Base-by-base conservation (phyloP, 1,140 invertebrate genomes). In the Phenacoccus solenopsis region DNA sequence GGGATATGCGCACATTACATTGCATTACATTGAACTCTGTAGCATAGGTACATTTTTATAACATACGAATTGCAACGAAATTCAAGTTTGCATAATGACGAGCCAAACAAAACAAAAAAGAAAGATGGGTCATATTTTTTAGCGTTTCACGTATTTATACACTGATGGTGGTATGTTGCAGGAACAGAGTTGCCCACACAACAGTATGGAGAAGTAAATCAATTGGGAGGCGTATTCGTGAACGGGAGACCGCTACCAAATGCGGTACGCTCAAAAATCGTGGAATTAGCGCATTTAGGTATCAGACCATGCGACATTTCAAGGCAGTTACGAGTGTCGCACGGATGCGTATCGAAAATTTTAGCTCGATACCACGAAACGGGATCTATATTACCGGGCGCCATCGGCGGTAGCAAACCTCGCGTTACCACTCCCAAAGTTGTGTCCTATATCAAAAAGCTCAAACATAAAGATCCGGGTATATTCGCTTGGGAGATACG, bases 321-420 rank as follows among this genome's bases (percentile, higher is more conserved):
- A 20, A 82, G 95, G 32, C 93, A 96, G 78, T 81, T 98, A 56
- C 84, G 93, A 1, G 94, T 98, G 3, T 94, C 91, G 27, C 94
- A 98, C 80, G 95, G 95, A 30, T 98, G 94, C 80, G 94, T 98
- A 0, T 94, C 90, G 73, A 98, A 98, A 81, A 98, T 98, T 75
- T 81, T 95, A 56, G 90, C 91, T 4, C 82, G 91, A 3, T 96
- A 90, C 71, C 88, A 93, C 78, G 91, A 94, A 78, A 91, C 88
- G 0, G 95, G 95, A 20, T 95, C 92, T 69, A 96, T 98, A 73
- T 79, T 95, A 61, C 94, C 94, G 0, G 92, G 94, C 0, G 93
- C 94, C 10, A 97, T 98, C 70, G 94, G 94, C 0, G 94, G 94
- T 16, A 92, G 89, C 74, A 97, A 97, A 76, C 94, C 94, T 0